A percentile compares a stretch with the other conserved stretches of the same genome.
These are phyloP conservation scores for Sinocyclocheilus anophthalmus DNA, from an alignment of 2,113 vertebrate species.

Conservation along the genomic window DNA sequence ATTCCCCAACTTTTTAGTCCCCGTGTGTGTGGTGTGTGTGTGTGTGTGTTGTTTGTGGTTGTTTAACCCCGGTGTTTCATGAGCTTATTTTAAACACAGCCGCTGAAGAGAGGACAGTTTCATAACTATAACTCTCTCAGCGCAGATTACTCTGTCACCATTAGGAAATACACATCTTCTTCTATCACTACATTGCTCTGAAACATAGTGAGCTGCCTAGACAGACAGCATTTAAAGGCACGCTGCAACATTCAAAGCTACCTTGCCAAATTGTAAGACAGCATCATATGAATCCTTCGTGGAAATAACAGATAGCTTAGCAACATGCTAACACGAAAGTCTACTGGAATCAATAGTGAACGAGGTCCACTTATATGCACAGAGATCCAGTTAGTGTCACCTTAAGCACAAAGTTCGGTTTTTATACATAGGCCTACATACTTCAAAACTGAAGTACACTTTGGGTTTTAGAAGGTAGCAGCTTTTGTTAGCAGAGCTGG, in stretches of 20 bases:
- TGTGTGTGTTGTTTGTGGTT: too few relatives aligned
- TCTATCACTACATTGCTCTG: conserved; percentile 42
- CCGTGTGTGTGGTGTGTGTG: too few relatives aligned
- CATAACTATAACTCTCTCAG: conserved; percentile 59
- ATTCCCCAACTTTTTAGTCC: too few relatives aligned
- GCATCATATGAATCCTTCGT: neutral
- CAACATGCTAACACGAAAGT: neutral
- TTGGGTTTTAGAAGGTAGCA: neutral
- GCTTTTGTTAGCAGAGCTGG: neutral
- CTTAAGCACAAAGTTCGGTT: too few relatives aligned
- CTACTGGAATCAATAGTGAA: neutral
- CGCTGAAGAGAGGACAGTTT: conserved; percentile 54
- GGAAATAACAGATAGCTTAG: neutral
- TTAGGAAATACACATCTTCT: conserved; percentile 46
- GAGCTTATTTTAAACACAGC: conserved; percentile 53
- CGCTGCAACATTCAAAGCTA: neutral
- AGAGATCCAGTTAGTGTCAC: too few relatives aligned
- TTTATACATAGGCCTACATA: too few relatives aligned
- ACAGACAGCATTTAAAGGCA: neutral
- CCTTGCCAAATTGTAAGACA: neutral
- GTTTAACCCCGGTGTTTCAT: too few relatives aligned
- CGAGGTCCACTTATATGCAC: too few relatives aligned
- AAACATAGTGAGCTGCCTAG: neutral
- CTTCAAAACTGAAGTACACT: neutral
- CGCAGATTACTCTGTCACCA: conserved; percentile 58